Percentiles rank a stretch among this genome's conserved stretches.
These are phyloP conservation scores for Addax nasomaculatus DNA, from an alignment of 2,113 vertebrate species.

Conservation along the genomic window DNA sequence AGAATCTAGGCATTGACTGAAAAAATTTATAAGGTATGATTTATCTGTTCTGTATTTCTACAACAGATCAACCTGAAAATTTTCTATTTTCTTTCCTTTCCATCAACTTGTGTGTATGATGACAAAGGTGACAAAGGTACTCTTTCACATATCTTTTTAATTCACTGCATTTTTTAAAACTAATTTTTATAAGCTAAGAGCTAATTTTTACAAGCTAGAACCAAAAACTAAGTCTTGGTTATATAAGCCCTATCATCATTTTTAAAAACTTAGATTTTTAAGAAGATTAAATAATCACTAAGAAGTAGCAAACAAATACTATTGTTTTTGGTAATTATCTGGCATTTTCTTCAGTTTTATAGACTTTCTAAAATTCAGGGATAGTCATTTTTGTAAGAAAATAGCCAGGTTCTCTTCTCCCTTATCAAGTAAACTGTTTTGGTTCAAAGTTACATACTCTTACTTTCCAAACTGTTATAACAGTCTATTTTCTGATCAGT, in stretches of 20 bases:
- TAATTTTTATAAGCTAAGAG: conserved; percentile 11
- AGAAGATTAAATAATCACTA: conserved; percentile 2
- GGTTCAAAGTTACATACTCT: not conserved
- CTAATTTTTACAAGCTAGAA: conserved; percentile 6
- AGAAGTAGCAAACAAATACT: not conserved
- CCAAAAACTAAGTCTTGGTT: not conserved
- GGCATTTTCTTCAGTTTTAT: not conserved
- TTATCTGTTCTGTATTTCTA: conserved; percentile 15
- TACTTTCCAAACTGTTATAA: not conserved
- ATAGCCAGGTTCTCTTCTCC: not conserved
- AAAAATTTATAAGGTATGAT: not conserved
- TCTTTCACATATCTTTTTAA: not conserved
- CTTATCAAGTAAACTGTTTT: not conserved
- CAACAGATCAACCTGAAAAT: not conserved
- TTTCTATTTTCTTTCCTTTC: not conserved
- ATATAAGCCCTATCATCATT: not conserved
- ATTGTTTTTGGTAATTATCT: conserved; percentile 19
- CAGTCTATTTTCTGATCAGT: not conserved
- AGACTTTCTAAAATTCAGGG: conserved; percentile 8
- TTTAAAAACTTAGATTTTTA: not conserved
- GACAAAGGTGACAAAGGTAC: not conserved
- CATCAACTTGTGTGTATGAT: not conserved
- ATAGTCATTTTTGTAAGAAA: not conserved
- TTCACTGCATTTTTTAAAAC: not conserved
- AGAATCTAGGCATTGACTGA: not conserved